Percentiles rank a stretch among this genome's conserved stretches.
phyloP scores from a whole-genome alignment of 1,140 invertebrate genomes.

The Heliothis subflexa region DNA sequence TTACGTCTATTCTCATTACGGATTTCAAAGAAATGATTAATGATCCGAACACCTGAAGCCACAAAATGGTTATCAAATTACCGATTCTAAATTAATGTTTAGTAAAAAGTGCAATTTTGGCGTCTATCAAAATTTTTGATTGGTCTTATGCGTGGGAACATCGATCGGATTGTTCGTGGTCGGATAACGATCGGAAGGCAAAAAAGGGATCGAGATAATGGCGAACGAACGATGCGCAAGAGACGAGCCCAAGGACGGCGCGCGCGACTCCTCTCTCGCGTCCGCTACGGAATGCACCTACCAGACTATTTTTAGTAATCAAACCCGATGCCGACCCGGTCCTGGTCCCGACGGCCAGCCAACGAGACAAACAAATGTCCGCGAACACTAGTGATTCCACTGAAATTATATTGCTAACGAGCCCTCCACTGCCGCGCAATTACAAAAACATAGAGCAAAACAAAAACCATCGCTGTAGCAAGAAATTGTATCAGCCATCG shows the following conservation, averaged over 20 bases:
- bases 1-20: slow-evolving; percentile 48
- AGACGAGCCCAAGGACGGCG: slow-evolving; percentile 74
- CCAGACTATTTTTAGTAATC: slow-evolving; percentile 83
- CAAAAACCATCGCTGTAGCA: slow-evolving; percentile 17
- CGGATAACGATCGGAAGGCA: slow-evolving; percentile 80
- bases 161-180: slow-evolving; percentile 76
- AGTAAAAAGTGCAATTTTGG: slow-evolving; percentile 76
- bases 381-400: slow-evolving; percentile 63
- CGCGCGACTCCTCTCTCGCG: slow-evolving; percentile 59
- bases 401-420: slow-evolving; percentile 57
- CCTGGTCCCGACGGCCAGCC: slow-evolving; percentile 50
- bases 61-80: slow-evolving; percentile 53
- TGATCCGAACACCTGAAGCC: slow-evolving; percentile 46
- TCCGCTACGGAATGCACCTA: slow-evolving; percentile 71
- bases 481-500: slow-evolving; percentile 17
- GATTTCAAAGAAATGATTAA: slow-evolving; percentile 12
- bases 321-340: slow-evolving; percentile 71
- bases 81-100: slow-evolving; percentile 56
- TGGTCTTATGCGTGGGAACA: slow-evolving; percentile 75
- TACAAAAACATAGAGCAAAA: slow-evolving; percentile 38
- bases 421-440: slow-evolving; percentile 21
- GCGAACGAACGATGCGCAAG: slow-evolving; percentile 61
- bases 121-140: slow-evolving; percentile 73
- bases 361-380: slow-evolving; percentile 67
- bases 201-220: slow-evolving; percentile 82